A percentile compares a stretch with the other conserved stretches of the same genome.
Conservation (phyloP, 2,888 invertebrate species). For the Steinernema scapterisci region DNA sequence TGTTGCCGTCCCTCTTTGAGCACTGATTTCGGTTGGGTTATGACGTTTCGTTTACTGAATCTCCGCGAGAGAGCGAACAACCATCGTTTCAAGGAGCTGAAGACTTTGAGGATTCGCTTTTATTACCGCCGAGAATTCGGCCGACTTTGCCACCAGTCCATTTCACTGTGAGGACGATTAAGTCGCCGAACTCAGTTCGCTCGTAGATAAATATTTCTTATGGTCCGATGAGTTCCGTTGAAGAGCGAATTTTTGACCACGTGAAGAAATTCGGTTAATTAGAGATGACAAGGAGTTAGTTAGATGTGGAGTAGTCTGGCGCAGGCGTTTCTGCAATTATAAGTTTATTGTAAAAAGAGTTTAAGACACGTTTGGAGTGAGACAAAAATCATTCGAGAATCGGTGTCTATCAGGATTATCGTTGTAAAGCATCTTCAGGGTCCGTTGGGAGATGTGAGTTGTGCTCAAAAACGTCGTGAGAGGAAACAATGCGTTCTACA, state of each 20-base stretch:
- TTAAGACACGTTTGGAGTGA: too few relatives aligned
- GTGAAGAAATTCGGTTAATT: too few relatives aligned
- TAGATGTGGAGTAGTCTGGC: too few relatives aligned
- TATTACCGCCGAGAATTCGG: background rate
- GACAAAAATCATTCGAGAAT: background rate
- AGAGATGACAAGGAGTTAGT: too few relatives aligned
- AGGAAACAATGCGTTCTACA: background rate
- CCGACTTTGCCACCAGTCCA: background rate
- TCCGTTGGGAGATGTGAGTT: slow-evolving; percentile 3
- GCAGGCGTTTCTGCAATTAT: too few relatives aligned
- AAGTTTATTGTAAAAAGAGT: too few relatives aligned
- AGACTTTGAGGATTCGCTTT: slow-evolving; percentile 14
- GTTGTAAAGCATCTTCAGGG: slow-evolving; percentile 3
- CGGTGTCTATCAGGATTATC: slow-evolving; percentile 27
- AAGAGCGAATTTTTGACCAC: too few relatives aligned
- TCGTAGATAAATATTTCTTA: background rate
- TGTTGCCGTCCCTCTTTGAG: background rate
- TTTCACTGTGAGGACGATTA: background rate
- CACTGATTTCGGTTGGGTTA: background rate
- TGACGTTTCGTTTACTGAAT: background rate
- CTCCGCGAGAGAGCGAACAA: background rate
- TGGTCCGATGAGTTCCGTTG: too few relatives aligned
- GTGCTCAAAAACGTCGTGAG: background rate
- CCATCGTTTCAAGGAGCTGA: too few relatives aligned
- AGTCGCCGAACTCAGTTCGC: background rate